A percentile compares a stretch with the other conserved stretches of the same genome.
Conservation (phyloP, 2,888 invertebrate genomes). For the Habrosyne pyritoides region DNA sequence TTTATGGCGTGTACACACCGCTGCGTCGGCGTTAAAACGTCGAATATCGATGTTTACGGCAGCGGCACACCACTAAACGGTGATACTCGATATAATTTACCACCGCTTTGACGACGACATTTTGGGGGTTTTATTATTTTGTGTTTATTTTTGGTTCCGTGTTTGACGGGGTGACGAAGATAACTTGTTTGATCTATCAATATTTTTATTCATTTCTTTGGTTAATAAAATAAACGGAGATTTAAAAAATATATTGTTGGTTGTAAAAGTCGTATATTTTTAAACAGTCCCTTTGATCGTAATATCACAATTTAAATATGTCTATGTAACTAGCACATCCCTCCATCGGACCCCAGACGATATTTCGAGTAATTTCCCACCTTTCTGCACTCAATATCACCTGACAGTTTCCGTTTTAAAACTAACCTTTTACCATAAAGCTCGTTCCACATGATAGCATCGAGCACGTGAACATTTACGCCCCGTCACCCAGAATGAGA, state of each 20-base stretch:
- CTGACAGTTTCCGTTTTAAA: neutral
- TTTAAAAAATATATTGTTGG: too few species aligned
- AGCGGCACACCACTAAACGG: conserved; percentile 19
- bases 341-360: neutral
- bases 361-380: conserved; percentile 15
- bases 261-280: too few species aligned
- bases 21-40: conserved; percentile 13
- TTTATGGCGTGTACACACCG: conserved; percentile 20
- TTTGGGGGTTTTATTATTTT: conserved; percentile 17
- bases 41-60: conserved; percentile 24
- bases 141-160: neutral
- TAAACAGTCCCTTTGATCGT: too few species aligned
- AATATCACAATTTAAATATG: too few species aligned
- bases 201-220: too few species aligned
- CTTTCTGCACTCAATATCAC: neutral
- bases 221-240: too few species aligned
- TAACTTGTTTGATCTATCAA: too few species aligned
- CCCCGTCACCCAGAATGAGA: conserved; percentile 18
- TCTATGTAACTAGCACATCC: neutral
- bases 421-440: conserved; percentile 1
- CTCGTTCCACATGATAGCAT: conserved; percentile 2
- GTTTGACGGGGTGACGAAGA: neutral
- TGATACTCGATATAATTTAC: conserved; percentile 31
- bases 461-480: conserved; percentile 10
- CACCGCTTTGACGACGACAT: conserved; percentile 20